Percentiles rank a stretch among this genome's conserved stretches.
phyloP scores from a whole-genome alignment of 2,888 invertebrate species.

The Chalcosyrphus nemorum region DNA sequence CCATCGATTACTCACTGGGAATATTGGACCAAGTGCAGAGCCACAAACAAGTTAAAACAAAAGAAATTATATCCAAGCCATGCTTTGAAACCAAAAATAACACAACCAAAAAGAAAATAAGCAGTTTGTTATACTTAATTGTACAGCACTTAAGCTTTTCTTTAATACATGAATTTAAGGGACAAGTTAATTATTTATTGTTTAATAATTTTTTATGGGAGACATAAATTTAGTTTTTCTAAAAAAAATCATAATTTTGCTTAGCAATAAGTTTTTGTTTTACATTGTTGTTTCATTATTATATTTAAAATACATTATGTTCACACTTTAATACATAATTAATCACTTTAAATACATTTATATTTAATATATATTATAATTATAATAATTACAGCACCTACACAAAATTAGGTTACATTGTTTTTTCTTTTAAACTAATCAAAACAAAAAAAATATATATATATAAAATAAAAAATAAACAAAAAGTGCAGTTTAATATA shows the following conservation, averaged over 20 bases:
- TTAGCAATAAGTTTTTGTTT: conserved; percentile 61
- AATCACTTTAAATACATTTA: conserved; percentile 69
- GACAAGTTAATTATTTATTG: conserved; percentile 28
- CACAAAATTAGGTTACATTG: conserved; percentile 66
- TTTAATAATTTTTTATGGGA: neutral
- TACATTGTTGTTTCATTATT: conserved; percentile 46
- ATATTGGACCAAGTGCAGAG: no score
- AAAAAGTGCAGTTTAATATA: conserved; percentile 7
- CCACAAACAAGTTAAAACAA: neutral
- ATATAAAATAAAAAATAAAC: conserved; percentile 21
- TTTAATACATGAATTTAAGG: conserved; percentile 27
- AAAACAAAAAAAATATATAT: conserved; percentile 42
- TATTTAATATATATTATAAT: conserved; percentile 59
- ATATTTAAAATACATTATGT: conserved; percentile 71
- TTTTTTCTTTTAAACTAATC: conserved; percentile 22
- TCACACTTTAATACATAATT: conserved; percentile 71
- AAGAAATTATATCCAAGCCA: neutral
- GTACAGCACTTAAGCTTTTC: neutral
- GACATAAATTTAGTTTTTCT: neutral
- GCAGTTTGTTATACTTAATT: neutral
- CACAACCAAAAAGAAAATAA: neutral
- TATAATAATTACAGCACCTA: conserved; percentile 73
- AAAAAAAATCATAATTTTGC: conserved; percentile 47
- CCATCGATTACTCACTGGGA: no score
- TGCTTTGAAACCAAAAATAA: neutral